Conservation (phyloP, 2,113 vertebrate genomes). For the Gnathonemus echidnorhynchus region DNA sequence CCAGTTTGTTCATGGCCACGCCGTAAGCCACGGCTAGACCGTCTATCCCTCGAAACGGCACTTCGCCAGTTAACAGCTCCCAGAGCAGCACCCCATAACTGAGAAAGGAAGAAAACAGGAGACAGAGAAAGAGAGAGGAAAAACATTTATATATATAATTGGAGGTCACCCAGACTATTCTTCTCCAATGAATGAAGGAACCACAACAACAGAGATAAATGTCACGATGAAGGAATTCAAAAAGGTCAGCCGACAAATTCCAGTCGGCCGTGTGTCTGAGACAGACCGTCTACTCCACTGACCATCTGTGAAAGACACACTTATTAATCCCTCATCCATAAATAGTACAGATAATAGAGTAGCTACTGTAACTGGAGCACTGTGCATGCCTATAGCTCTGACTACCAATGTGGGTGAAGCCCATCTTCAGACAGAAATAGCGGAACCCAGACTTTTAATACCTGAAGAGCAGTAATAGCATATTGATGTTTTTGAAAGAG, state of each 20-base stretch:
- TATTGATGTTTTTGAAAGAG: neutral
- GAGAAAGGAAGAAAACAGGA: neutral
- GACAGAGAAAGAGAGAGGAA: neutral
- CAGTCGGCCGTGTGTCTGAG: neutral
- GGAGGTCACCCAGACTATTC: neutral
- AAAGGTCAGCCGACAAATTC: neutral
- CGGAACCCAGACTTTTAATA: conserved; percentile 2
- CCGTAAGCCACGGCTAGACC: conserved; percentile 88
- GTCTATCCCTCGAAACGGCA: conserved; percentile 91
- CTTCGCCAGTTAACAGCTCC: conserved; percentile 91
- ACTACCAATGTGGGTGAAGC: conserved; percentile 8
- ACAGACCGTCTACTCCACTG: neutral
- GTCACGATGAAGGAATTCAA: neutral
- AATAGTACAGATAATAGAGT: neutral
- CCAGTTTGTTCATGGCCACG: conserved; percentile 95
- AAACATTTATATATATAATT: too few species aligned
- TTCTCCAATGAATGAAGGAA: neutral
- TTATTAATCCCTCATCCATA: neutral
- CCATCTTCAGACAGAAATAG: conserved; percentile 18
- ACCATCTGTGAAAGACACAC: conserved; percentile 5
- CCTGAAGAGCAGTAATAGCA: neutral
- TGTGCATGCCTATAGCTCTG: neutral
- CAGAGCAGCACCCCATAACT: conserved; percentile 90
- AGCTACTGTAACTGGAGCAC: neutral
- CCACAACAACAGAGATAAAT: neutral